Conservation (phyloP, 92 coral and sea anemone genomes). For the Porites lobata region DNA sequence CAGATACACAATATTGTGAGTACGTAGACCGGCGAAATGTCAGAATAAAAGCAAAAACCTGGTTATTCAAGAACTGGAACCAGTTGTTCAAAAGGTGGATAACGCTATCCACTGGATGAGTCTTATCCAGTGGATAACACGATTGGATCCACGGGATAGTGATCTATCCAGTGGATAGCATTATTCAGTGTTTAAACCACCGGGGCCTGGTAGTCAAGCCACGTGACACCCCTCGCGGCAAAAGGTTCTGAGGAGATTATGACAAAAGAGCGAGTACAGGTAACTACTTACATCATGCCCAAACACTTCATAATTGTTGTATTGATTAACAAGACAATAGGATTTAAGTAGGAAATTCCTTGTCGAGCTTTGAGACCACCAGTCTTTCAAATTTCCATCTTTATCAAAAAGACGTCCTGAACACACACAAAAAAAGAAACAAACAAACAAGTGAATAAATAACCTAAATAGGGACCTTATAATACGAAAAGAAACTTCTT, state of each 20-base stretch:
- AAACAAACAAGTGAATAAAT: neutral
- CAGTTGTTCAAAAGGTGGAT: too few species aligned
- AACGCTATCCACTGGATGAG: too few species aligned
- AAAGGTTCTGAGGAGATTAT: neutral
- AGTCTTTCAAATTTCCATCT: slow-evolving; percentile 74
- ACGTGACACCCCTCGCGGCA: neutral
- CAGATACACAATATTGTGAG: neutral
- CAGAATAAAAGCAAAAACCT: too few species aligned
- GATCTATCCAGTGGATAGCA: too few species aligned
- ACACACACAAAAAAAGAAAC: neutral
- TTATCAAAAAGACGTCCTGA: slow-evolving; percentile 82
- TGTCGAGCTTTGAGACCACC: slow-evolving; percentile 79
- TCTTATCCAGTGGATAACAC: too few species aligned
- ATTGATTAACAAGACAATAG: slow-evolving; percentile 74
- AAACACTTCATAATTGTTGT: slow-evolving; percentile 68
- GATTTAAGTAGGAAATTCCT: slow-evolving; percentile 38
- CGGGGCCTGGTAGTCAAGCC: neutral
- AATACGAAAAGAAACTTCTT: neutral
- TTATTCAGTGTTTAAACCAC: too few species aligned
- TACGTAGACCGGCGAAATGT: too few species aligned
- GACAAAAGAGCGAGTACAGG: neutral
- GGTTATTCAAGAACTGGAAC: too few species aligned
- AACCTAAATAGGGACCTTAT: neutral
- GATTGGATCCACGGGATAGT: too few species aligned
- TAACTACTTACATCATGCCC: slow-evolving; percentile 71